Evolutionary conservation across 2,888 invertebrate genomes (phyloP).

Genomic region (Toxonevra muliebris): DNA sequence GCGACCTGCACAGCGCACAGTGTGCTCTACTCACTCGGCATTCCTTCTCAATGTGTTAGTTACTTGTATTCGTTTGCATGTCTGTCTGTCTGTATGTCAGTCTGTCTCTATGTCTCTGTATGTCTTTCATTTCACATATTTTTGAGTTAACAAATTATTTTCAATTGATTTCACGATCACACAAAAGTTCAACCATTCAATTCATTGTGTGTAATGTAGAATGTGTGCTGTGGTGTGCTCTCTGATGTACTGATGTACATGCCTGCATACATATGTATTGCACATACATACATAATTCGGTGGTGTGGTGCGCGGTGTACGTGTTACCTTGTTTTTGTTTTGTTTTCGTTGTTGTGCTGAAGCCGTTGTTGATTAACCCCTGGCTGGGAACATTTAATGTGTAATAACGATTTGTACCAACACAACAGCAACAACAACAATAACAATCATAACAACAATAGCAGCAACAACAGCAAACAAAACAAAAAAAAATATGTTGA

Average conservation of each 20-base stretch:
- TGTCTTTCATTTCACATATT: constrained; percentile 52
- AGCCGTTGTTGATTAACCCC: constrained; percentile 47
- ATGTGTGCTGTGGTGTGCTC: no score
- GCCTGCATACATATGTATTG: constrained; percentile 7
- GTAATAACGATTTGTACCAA: constrained; percentile 63
- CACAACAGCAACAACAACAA: constrained; percentile 32
- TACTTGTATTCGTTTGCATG: background rate
- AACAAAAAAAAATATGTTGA: constrained; percentile 51
- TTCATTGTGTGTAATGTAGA: no score
- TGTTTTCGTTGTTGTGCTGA: constrained; percentile 1
- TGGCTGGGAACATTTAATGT: constrained; percentile 62
- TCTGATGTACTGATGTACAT: background rate
- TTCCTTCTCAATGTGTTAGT: background rate
- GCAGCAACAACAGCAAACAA: background rate
- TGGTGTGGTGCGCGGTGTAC: background rate
- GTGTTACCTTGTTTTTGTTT: constrained; percentile 3
- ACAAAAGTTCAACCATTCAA: constrained; percentile 1
- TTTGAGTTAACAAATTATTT: constrained; percentile 62
- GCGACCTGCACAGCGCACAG: background rate
- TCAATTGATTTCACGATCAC: constrained; percentile 59
- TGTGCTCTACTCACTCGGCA: constrained; percentile 3
- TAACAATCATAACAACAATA: constrained; percentile 35
- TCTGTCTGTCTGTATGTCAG: background rate
- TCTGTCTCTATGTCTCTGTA: background rate
- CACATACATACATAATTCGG: background rate